Base-by-base conservation (phyloP, 2,888 invertebrate species). In the Heliconius ethilla region DNA sequence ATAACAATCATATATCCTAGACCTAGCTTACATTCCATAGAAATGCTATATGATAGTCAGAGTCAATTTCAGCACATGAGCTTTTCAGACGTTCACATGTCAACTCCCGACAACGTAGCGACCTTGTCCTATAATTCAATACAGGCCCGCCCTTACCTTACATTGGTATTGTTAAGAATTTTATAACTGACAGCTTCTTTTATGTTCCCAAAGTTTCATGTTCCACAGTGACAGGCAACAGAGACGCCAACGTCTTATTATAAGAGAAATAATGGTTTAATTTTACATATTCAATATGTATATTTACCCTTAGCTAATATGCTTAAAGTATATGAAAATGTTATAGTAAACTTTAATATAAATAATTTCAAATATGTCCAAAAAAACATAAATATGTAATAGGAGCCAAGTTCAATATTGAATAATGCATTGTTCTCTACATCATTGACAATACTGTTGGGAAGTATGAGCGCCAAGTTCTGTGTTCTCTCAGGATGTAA, bases 101-200 rank as follows among this genome's bases (percentile, higher is more conserved):
- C 79, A 78, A 66, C 65, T 74, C 62, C 74, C 70, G 72, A 72
- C 66, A 55, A 62, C 59, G 63, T 76, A 62, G 66, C 65, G 70
- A 55, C 74, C 66, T 78, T 73, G 62, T 78, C 74, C 74, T 55
- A 55, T 76, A 78, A 79, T 75, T 79, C 78, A 76, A 81, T 76
- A 76, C 70, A 27, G 66, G 33, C 78, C 63, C 72, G 15, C 70
- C 79, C 70, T 67, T 74, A 67, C 78, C 66, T 72, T 78, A 27
- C 66, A 45, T 70, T 62, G 25, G 25, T 74, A 77, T 77, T 79
- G 79, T 79, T 67, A 70, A 77, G 78, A 76, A 70, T 79, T 76
- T 76, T 76, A 76, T 78, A 76, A 76, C 65, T 76, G 80, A 81
- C 79, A 79, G 59, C 27, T 69, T 78, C 65, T 76, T 79, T 81